Evolutionary conservation across 2,888 invertebrate species (phyloP), one percentile per base, ranked within the genome.

Genomic region (Hyppa rectilinea): DNA sequence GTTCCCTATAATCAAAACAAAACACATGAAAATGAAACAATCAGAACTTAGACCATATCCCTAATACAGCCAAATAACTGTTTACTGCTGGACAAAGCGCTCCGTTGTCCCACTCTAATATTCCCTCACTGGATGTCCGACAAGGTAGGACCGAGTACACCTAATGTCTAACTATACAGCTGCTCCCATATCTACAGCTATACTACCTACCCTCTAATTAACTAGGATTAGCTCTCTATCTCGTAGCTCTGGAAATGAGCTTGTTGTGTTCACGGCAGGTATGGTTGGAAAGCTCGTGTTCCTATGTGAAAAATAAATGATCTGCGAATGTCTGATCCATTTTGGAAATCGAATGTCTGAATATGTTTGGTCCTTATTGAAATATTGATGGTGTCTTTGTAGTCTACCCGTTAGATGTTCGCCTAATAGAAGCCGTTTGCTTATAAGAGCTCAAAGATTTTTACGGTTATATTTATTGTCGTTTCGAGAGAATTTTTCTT

Each of bases 191-290:
- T 17, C 9, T 50, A 62, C 26, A 36, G 34, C 34, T 14, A 53
- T 49, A 49, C 55, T 14, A 55, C 55, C 38, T 50, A 55, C 74
- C 79, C 81, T 87, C 88, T 91, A 89, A 92, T 92, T 92, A 92
- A 91, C 89, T 82, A 79, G 91, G 92, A 92, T 92, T 92, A 91
- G 88, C 88, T 88, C 88, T 89, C 87, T 88, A 87, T 87, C 86
- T 88, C 84, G 82, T 79, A 79, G 68, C 78, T 62, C 75, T 74
- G 70, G 83, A 82, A 88, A 89, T 86, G 86, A 87, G 87, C 84
- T 85, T 86, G 87, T 85, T 87, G 79, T 87, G 83, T 85, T 72
- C 63, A 58, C 67, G 38, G 23, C 62, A 20, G 23, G 36, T 36
- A 38, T 43, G 62, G 52, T 49, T 45, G 40, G 55, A 29, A 23